Evolutionary conservation across 2,797 vertebrate species (phyloP), one percentile per base, ranked within the genome.

Genomic region (Rhinatrema bivittatum): DNA sequence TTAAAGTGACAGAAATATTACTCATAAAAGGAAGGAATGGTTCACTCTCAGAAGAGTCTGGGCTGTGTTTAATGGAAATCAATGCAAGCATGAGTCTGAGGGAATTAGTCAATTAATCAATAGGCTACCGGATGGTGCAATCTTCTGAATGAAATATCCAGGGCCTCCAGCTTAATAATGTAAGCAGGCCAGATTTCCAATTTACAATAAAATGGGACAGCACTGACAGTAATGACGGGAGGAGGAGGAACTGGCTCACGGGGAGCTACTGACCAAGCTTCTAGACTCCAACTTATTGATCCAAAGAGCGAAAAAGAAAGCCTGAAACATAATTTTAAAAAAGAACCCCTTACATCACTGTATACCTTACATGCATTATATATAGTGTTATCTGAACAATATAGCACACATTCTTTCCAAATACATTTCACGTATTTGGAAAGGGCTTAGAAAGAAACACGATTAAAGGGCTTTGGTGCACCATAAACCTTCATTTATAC

Each of bases 61-160:
- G 23, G 38, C 5, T 9, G 36, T n/a, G 16, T 42, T 57, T 48
- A 39, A 50, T 16, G 31, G 19, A 33, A 47, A 44, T 15, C 16
- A 35, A 20, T 21, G 16, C 4, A 51, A 40, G 33, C 27, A 16
- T 1, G 2, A 53, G 38, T 19, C 23, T 17, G 2, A n/a, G 20
- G 42, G 21, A 57, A 49, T 33, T 56, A 32, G 17, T 52, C 32
- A 36, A 39, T 29, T 39, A 56, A 44, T 50, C 29, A 51, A 5
- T 35, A 46, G 22, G 6, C 1, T 7, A 47, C 38, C 0, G 0
- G 23, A 14, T 31, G 12, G 17, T 32, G 34, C 32, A 50, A 46
- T 29, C 17, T 20, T 25, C 29, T 16, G 31, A 47, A 6, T 25
- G 59, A 52, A 38, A 27, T 12, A 34, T 31, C 16, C 2, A 8